Evolutionary conservation across 2,888 invertebrate genomes (phyloP), one percentile per base, ranked within the genome.

Genomic region (Gisinianus flammeolus): DNA sequence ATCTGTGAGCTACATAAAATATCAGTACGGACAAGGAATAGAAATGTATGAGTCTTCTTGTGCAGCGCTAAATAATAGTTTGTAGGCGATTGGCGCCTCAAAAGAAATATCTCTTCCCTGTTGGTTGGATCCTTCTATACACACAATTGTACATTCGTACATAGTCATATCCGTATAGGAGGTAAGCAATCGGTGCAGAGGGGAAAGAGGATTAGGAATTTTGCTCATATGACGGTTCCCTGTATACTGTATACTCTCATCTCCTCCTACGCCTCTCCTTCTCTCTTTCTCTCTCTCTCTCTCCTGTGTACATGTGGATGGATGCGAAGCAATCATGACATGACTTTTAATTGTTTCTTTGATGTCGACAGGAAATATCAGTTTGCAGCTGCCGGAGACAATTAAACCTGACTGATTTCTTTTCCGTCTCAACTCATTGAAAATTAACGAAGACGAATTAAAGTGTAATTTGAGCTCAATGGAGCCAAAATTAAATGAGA

Each of bases 331-430:
- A 54, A 71, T 70, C 71, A 71, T 71, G 54, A 71, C 71, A 71
- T 71, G 71, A 54, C 71, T 71, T 71, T 54, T 71, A 71, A 71
- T 71, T 71, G 71, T 71, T 56, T 56, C 54, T 71, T 54, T 54
- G 54, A 71, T 56, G 71, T 71, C 54, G 56, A 71, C 10, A 30
- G 71, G 56, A 71, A 30, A 31, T 71, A 56, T 56, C 28, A 54
- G 56, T 71, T 71, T 71, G 19, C 71, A 71, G 56, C 71, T 71
- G 22, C 71, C n/a, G 12, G 28, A 54, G 71, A 71, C 71, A 56
- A 71, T 71, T 56, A 71, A 71, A 8, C 56, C 28, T 71, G 71
- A 71, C 71, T 71, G 54, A 71, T 71, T 71, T 71, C 71, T 70
- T 52, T 70, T 5, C 31, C n/a, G 22, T 70, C 22, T 54, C 28